A percentile compares a stretch with the other conserved stretches of the same genome.
These are phyloP conservation scores for Fragum whitleyi DNA, from an alignment of 2,888 invertebrate genomes.

Conservation along the genomic window DNA sequence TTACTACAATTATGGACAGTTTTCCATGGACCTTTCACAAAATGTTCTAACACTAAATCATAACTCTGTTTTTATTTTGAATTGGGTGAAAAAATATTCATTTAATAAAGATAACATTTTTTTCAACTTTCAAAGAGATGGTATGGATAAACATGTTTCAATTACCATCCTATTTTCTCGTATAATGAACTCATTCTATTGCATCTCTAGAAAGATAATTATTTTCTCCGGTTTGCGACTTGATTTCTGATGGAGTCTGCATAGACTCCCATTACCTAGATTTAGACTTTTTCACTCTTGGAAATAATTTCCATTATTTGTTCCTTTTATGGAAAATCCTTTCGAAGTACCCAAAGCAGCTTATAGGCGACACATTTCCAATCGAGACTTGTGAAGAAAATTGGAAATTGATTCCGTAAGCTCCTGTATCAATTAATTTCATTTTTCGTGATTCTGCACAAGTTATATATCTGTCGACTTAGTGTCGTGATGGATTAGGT, in stretches of 20 bases:
- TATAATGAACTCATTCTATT: not conserved
- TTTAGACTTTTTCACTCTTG: not conserved
- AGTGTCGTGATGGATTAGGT: constrained; percentile 52
- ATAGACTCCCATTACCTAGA: constrained; percentile 15
- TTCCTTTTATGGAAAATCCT: constrained; percentile 58
- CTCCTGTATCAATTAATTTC: constrained; percentile 68
- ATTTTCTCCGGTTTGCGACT: not conserved
- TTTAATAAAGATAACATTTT: no score
- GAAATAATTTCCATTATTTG: constrained; percentile 59
- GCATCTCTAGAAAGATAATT: constrained; percentile 8
- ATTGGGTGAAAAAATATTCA: no score
- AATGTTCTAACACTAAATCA: no score
- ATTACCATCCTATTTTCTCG: not conserved
- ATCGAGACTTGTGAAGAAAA: constrained; percentile 63
- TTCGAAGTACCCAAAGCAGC: constrained; percentile 62
- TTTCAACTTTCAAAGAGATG: not conserved
- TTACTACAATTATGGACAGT: no score
- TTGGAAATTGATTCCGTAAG: constrained; percentile 68
- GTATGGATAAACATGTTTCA: constrained; percentile 1
- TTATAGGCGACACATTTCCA: constrained; percentile 65
- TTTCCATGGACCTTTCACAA: no score
- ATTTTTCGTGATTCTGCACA: constrained; percentile 64
- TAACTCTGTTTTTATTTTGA: no score
- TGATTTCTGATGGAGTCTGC: not conserved
- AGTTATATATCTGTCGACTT: constrained; percentile 64